Evolutionary conservation across 2,888 invertebrate genomes (phyloP), one percentile per base, ranked within the genome.

Genomic region (Theristus sp.): DNA sequence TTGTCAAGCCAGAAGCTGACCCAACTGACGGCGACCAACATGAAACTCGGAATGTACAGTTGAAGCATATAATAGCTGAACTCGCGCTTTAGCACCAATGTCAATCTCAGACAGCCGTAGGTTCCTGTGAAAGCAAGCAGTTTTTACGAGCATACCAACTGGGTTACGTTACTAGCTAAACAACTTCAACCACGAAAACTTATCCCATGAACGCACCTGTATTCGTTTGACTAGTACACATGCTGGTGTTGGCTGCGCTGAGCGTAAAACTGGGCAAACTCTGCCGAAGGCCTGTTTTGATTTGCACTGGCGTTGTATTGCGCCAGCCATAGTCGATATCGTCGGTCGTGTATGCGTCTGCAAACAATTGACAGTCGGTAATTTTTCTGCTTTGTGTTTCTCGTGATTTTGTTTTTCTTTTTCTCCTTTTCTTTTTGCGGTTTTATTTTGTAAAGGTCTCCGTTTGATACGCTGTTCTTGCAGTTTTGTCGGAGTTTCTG

Each of bases 41-140:
- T 70, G 28, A 60, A 89, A 82, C 91, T 91, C 60, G 94, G 94
- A 75, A 93, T 89, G 83, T 94, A 94, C 80, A 93, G 91, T 82
- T 93, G 93, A 77, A 94, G 91, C 75, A 94, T 83, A 81, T 93
- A 94, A 84, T 93, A 94, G 79, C 88, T 88, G 84, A 93, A 93
- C 80, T 93, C 91, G 72, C 94, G 82, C 78, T 90, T 89, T 82
- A 94, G 89, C 72, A 88, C 82, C 75, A 94, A 81, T 79, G 91
- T 89, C 72, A 93, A 91, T 79, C 88, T 88, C 73, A 93, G 81
- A 79, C 93, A 93, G 80, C 91, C 91, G 84, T 93, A 93, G 57
- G 2, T 57, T 22, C 17, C 46, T 57, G 24, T 3, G 6, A 57
- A 6, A 49, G 49, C n/a, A 3, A 49, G 6, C 26, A 22, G 10